Evolutionary conservation across 92 coral and sea anemone species (phyloP).

Genomic region (Zoanthus sociatus): DNA sequence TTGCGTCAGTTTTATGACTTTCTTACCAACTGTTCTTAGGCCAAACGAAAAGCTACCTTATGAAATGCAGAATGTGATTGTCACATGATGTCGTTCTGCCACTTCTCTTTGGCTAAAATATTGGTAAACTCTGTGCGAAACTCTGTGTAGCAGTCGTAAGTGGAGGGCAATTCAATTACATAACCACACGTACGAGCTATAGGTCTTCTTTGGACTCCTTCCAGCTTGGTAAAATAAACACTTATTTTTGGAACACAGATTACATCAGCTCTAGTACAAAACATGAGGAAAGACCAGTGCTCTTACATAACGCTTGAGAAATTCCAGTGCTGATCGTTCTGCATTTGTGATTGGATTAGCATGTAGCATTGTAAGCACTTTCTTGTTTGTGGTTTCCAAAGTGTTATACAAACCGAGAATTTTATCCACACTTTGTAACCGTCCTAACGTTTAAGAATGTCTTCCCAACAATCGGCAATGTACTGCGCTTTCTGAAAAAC

Average conservation of each 20-base stretch:
- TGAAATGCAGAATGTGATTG: not conserved
- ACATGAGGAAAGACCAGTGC: slow-evolving; percentile 61
- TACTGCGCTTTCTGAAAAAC: slow-evolving; percentile 61
- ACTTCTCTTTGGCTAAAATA: slow-evolving; percentile 57
- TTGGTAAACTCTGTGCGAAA: slow-evolving; percentile 70
- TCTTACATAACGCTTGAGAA: slow-evolving; percentile 33
- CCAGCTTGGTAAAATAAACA: slow-evolving; percentile 63
- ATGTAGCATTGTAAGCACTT: slow-evolving; percentile 26
- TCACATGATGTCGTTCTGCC: slow-evolving; percentile 72
- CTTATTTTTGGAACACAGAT: slow-evolving; percentile 51
- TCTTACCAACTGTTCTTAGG: slow-evolving; percentile 2
- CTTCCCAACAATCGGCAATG: slow-evolving; percentile 65
- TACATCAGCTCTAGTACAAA: slow-evolving; percentile 63
- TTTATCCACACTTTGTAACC: slow-evolving; percentile 17
- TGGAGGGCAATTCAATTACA: slow-evolving; percentile 61
- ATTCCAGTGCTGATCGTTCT: slow-evolving; percentile 43
- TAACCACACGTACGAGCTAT: slow-evolving; percentile 64
- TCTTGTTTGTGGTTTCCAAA: slow-evolving; percentile 20
- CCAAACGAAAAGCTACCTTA: slow-evolving; percentile 15
- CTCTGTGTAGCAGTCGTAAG: slow-evolving; percentile 69
- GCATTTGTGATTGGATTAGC: slow-evolving; percentile 16
- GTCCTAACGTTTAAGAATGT: slow-evolving; percentile 5
- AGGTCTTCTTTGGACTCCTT: slow-evolving; percentile 65
- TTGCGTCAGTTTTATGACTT: not conserved
- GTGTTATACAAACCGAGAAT: not conserved